Evolutionary conservation across 2,888 invertebrate species (phyloP), one percentile per base, ranked within the genome.

Genomic region (Hypercompe scribonia): DNA sequence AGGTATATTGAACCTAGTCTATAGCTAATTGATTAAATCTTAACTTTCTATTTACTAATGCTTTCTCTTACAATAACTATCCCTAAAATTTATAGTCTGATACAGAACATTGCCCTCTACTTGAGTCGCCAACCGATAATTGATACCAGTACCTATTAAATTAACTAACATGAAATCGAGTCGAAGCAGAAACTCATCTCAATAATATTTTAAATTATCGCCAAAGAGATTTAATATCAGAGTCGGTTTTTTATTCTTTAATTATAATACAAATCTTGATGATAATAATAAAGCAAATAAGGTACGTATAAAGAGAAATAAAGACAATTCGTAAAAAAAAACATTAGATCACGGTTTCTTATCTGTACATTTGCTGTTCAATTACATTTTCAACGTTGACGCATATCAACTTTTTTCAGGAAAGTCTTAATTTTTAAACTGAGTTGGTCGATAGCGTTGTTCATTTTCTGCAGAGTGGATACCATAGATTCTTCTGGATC

Each of bases 401-500:
- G 24, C 61, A 61, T 42, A 1, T 69, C 61, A 21, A 69, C 61
- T 42, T 28, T 61, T 61, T 69, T 28, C 39, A 69, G 61, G 1
- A 69, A 39, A 39, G 39, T 24, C 31, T 69, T 36, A 61, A 69
- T 31, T 39, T 54, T 61, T 28, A 24, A 42, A 39, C 36, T 61
- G 42, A 69, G 69, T 21, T 69, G 21, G 18, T 39, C 54, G 11
- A 69, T 39, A 13, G 61, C 69, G 0, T 39, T 24, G 15, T 61
- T 61, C 69, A 69, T 61, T 28, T 61, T 21, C 39, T 61, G 61
- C 21, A 69, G 39, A 39, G 39, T 61, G 31, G 42, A 39, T 61
- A 61, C 15, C 42, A 69, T 61, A 5, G 42, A 42, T 13, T 69
- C 69, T 39, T 69, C 61, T 10, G 69, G 21, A 15, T 69, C 61